Percentiles rank a stretch among this genome's conserved stretches.
Evolutionary conservation across 92 coral and sea anemone genomes (phyloP).

Genomic region (Zoanthus sociatus): DNA sequence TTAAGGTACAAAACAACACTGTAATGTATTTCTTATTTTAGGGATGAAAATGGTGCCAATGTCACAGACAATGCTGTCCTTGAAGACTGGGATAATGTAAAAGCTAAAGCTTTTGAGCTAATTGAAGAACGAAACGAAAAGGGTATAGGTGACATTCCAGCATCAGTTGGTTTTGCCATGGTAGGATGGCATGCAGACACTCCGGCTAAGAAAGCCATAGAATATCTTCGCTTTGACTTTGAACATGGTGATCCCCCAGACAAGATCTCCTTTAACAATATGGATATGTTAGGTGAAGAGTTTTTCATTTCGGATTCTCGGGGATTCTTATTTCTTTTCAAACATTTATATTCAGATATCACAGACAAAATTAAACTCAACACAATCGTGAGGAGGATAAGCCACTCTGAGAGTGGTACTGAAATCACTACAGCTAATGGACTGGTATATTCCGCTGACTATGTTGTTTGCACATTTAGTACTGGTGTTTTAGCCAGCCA

Average conservation of each 20-base stretch:
- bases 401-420: conserved; percentile 55
- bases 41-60: conserved; percentile 65
- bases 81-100: conserved; percentile 1
- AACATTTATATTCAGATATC: conserved; percentile 52
- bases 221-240: conserved; percentile 71
- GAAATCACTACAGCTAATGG: conserved; percentile 67
- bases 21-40: not conserved
- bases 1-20: no score
- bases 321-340: conserved; percentile 57
- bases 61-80: conserved; percentile 50
- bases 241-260: conserved; percentile 64
- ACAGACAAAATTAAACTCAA: conserved; percentile 57
- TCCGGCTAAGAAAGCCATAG: conserved; percentile 54
- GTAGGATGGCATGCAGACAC: conserved; percentile 66
- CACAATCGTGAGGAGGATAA: conserved; percentile 55
- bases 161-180: conserved; percentile 52
- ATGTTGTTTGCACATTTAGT: conserved; percentile 84
- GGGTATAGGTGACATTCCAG: conserved; percentile 46
- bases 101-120: conserved; percentile 2
- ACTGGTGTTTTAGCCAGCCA: conserved; percentile 85
- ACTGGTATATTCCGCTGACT: conserved; percentile 79
- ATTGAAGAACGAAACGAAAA: conserved; percentile 41
- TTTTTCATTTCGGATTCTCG: conserved; percentile 70
- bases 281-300: conserved; percentile 48
- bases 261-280: conserved; percentile 52